Evolutionary conservation across 2,113 vertebrate species (phyloP).

Genomic region (Clarias batrachus): DNA sequence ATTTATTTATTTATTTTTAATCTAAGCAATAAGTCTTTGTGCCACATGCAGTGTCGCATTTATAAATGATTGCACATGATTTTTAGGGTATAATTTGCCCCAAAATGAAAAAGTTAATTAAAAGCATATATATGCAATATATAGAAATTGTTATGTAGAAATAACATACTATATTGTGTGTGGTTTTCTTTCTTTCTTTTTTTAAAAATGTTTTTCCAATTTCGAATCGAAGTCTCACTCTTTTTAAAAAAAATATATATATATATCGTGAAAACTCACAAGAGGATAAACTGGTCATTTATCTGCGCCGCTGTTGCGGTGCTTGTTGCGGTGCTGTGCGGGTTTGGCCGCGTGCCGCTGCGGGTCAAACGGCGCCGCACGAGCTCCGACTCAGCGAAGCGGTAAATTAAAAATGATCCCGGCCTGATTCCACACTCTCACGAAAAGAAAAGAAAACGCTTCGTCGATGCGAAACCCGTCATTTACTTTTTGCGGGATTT

Average conservation of each 20-base stretch:
- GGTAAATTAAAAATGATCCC: conserved; percentile 53
- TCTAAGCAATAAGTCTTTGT: not conserved
- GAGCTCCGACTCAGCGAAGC: conserved; percentile 36
- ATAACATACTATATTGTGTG: too few relatives aligned
- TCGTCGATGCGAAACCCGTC: conserved; percentile 24
- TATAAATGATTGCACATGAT: not conserved
- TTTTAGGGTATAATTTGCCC: not conserved
- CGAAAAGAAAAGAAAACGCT: not conserved
- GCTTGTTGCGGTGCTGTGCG: conserved; percentile 9
- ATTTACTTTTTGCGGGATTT: conserved; percentile 7
- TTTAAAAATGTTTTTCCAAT: too few relatives aligned
- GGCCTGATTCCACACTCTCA: conserved; percentile 34
- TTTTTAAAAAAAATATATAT: too few relatives aligned
- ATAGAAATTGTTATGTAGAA: too few relatives aligned
- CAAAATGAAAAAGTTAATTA: not conserved
- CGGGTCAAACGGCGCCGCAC: conserved; percentile 27
- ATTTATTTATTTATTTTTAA: too few relatives aligned
- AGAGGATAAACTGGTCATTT: not conserved
- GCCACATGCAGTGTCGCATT: not conserved
- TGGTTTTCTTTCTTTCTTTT: too few relatives aligned
- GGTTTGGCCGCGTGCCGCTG: conserved; percentile 26
- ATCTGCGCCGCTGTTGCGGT: not conserved
- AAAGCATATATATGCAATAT: not conserved
- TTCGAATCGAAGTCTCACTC: not conserved
- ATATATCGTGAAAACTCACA: too few relatives aligned